These are phyloP conservation scores for rabbit (Oryctolagus cuniculus) DNA, from an alignment of 2,113 vertebrate genomes.

Conservation along the genomic window mOryCun1.1 NC_091445.1:13031501-13032000, in stretches of 20 bases:
- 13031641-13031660: neutral
- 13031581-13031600: neutral
- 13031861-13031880: neutral
- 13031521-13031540: neutral
- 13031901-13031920: neutral
- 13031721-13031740: neutral
- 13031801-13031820: neutral
- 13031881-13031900: slow-evolving; percentile 25
- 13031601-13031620: neutral
- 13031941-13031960: neutral
- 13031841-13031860: neutral
- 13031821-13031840: neutral
- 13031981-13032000: neutral
- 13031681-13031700: neutral
- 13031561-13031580: neutral
- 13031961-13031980: neutral
- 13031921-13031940: neutral
- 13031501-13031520: neutral
- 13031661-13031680: neutral
- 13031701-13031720: neutral
- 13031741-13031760: neutral
- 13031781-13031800: neutral
- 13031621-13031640: neutral
- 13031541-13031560: neutral
- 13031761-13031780: neutral